phyloP scores from a whole-genome alignment of 2,113 vertebrate genomes.

The Budorcas taxicolor region DNA sequence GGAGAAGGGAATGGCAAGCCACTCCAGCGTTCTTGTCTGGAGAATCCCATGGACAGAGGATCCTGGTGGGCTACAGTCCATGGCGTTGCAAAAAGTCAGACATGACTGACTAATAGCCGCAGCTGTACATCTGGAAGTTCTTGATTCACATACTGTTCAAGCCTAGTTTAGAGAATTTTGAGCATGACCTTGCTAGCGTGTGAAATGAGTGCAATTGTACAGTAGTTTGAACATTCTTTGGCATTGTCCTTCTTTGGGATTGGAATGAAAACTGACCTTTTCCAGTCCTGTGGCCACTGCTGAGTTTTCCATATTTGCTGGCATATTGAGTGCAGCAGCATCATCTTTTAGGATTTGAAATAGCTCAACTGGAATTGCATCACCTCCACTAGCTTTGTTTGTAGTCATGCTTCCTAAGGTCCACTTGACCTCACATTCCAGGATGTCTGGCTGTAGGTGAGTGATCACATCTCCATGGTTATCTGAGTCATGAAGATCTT shows the following conservation, averaged over 20 bases:
- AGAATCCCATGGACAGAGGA: neutral
- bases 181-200: neutral
- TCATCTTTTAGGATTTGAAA: neutral
- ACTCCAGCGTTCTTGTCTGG: neutral
- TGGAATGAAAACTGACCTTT: neutral
- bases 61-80: neutral
- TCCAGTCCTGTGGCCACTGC: neutral
- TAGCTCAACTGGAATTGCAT: neutral
- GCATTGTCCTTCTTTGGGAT: neutral
- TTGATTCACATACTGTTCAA: neutral
- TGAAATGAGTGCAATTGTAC: neutral
- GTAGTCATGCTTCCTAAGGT: neutral
- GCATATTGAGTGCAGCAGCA: neutral
- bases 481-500: neutral
- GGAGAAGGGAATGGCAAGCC: neutral
- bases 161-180: neutral
- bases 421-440: neutral
- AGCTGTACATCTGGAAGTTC: neutral
- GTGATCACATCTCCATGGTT: neutral
- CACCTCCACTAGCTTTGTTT: neutral
- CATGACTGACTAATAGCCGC: neutral
- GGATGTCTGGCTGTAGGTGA: neutral
- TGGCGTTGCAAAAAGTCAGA: neutral
- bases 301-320: neutral
- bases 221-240: neutral